Conservation (phyloP, 2,113 vertebrate species). For the Anoplopoma fimbria region DNA sequence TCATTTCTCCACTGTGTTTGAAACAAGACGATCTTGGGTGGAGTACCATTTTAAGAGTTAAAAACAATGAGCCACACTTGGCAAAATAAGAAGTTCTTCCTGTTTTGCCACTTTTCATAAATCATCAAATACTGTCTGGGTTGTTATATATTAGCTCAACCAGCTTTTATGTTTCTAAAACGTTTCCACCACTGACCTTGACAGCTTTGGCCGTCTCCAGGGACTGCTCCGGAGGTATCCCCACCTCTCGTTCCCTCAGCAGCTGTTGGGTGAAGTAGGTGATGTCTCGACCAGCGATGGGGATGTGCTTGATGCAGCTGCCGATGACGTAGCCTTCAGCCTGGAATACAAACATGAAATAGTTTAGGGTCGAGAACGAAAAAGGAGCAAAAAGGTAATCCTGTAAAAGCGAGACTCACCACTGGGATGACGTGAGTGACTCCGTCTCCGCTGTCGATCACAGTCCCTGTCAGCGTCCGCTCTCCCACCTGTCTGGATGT, state of each 20-base stretch:
- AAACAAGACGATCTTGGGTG: too few species aligned
- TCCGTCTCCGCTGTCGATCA: constrained; percentile 98
- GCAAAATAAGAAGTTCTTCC: background rate
- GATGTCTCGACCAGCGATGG: constrained; percentile 97
- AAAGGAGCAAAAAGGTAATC: fast-evolving
- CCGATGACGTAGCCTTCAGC: constrained; percentile 99
- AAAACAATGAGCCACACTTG: background rate
- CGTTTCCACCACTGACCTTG: constrained; percentile 86
- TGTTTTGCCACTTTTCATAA: background rate
- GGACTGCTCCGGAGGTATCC: constrained; percentile 97
- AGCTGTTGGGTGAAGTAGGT: constrained; percentile 99
- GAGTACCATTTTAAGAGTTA: background rate
- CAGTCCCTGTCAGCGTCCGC: constrained; percentile 94
- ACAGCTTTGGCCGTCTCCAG: constrained; percentile 99
- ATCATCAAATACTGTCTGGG: background rate
- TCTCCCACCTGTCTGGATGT: constrained; percentile 98
- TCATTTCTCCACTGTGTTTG: too few species aligned
- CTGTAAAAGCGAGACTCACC: constrained; percentile 77
- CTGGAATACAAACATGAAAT: constrained; percentile 70
- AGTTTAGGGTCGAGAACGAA: background rate
- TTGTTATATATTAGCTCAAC: background rate
- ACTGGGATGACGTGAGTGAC: constrained; percentile 99
- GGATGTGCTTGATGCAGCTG: constrained; percentile 99
- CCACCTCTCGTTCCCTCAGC: constrained; percentile 96
- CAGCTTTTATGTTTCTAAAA: background rate